These are phyloP conservation scores for Zophobas morio DNA, from an alignment of 1,140 invertebrate species.

Conservation along the genomic window DNA sequence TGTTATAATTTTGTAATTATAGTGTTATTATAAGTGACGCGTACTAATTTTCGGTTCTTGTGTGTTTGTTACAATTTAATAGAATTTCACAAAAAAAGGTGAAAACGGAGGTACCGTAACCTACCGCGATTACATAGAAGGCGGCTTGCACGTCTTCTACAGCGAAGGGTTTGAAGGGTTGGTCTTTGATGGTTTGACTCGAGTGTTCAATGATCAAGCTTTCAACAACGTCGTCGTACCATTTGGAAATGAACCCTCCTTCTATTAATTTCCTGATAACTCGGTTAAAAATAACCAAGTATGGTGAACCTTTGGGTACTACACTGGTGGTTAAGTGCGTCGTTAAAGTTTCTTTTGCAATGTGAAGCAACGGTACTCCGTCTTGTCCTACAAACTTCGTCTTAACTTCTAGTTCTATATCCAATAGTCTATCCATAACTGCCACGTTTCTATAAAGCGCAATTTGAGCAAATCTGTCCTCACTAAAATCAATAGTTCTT, in stretches of 20 bases:
- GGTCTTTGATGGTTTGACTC: neutral
- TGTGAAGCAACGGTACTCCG: conserved; percentile 45
- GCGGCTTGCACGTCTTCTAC: conserved; percentile 35
- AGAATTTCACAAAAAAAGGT: neutral
- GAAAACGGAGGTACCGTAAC: neutral
- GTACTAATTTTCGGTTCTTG: neutral
- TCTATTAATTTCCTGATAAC: conserved; percentile 18
- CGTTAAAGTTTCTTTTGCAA: conserved; percentile 38
- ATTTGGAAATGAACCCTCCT: conserved; percentile 34
- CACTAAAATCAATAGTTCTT: conserved; percentile 1
- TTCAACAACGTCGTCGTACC: conserved; percentile 42
- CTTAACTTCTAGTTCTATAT: conserved; percentile 10
- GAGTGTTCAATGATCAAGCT: neutral
- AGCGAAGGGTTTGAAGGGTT: conserved; percentile 20
- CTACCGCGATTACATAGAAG: conserved; percentile 2
- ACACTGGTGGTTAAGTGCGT: conserved; percentile 20
- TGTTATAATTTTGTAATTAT: no score
- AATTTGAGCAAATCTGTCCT: no score
- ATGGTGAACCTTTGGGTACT: conserved; percentile 49
- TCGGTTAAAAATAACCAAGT: conserved; percentile 37
- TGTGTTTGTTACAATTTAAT: neutral
- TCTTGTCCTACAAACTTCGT: neutral
- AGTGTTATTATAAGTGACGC: no score
- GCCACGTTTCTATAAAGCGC: conserved; percentile 26
- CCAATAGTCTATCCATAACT: conserved; percentile 12